Evolutionary conservation across 2,797 vertebrate species (phyloP).

Genomic region (Aplochiton taeniatus): DNA sequence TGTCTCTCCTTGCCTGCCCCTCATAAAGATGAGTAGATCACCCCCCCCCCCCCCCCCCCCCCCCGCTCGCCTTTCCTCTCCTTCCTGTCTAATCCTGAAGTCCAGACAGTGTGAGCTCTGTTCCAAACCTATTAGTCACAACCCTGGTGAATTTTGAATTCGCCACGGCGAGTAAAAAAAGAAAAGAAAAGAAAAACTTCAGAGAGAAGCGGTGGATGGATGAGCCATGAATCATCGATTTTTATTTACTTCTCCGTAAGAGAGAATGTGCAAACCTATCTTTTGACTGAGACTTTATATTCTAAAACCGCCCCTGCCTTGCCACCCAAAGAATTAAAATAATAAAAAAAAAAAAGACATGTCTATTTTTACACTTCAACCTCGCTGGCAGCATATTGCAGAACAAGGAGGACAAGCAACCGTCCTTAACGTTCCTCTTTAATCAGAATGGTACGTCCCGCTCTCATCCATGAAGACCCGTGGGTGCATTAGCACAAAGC

Average conservation of each 20-base stretch:
- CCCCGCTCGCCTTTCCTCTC: not conserved
- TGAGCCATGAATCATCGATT: conserved; percentile 25
- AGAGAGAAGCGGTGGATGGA: not conserved
- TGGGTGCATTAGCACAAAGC: not conserved
- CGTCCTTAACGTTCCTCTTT: conserved; percentile 5
- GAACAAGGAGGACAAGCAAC: conserved; percentile 12
- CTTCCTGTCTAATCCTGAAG: conserved; percentile 22
- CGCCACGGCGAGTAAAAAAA: conserved; percentile 8
- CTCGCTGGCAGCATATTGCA: not conserved
- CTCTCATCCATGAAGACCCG: conserved; percentile 10
- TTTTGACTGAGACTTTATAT: conserved; percentile 24
- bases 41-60: not conserved
- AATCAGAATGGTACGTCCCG: not conserved
- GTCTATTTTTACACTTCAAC: too few relatives aligned
- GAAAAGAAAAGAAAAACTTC: not conserved
- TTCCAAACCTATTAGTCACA: conserved; percentile 29
- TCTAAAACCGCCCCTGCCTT: conserved; percentile 12
- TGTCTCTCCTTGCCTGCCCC: not conserved
- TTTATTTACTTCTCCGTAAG: conserved; percentile 21
- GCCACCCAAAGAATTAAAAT: conserved; percentile 7
- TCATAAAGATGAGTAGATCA: not conserved
- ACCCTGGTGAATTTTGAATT: conserved; percentile 37
- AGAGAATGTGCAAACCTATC: conserved; percentile 31
- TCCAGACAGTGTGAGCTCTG: conserved; percentile 25
- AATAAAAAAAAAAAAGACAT: too few relatives aligned